Base-by-base conservation (phyloP, 2,888 invertebrate species). In the Blera fallax region DNA sequence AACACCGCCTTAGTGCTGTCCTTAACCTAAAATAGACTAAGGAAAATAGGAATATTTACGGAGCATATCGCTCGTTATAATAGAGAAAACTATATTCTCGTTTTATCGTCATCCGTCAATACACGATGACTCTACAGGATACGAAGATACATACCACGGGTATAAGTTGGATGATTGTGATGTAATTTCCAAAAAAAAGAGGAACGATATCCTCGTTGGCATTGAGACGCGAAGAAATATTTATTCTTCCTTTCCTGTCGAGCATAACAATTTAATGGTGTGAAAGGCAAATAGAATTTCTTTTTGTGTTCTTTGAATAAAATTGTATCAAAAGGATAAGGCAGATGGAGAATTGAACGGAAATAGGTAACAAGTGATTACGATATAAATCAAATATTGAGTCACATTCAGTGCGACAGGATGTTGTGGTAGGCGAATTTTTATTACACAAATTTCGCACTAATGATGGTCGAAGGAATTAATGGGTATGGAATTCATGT, bases 341-440 rank as follows among this genome's bases (percentile, higher is more conserved):
- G 21, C 43, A 21, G 27, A 18, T 6, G 34, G 14, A 24, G 16
- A 70, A 45, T 27, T 37, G 14, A 72, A 6, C 70, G 48, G 60
- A 73, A 73, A 62, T 62, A 27, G 48, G 37, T 62, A 73, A 50
- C 62, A 62, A 29, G 40, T 62, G 72, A 73, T 73, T 62, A 40
- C 52, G 72, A 48, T 48, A 37, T 27, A 27, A 37, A 72, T 72
- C 62, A 52, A 62, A 72, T 50, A 72, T 50, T 34, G 24, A 37
- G n/a, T 37, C 72, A 62, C 72, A 50, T 70, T 45, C 24, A 18
- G 34, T 32, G 34, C n/a, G 56, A 24, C 45, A 27, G 48, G 48
- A 48, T 16, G 45, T 72, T 72, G 37, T 11, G 48, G 37, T 27
- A 72, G 72, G 72, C 37, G 50, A 24, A 34, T 6, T 29, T 29